Percentiles rank a stretch among this genome's conserved stretches.
Conservation (phyloP, 2,888 invertebrate species). For the Erynnis tages region DNA sequence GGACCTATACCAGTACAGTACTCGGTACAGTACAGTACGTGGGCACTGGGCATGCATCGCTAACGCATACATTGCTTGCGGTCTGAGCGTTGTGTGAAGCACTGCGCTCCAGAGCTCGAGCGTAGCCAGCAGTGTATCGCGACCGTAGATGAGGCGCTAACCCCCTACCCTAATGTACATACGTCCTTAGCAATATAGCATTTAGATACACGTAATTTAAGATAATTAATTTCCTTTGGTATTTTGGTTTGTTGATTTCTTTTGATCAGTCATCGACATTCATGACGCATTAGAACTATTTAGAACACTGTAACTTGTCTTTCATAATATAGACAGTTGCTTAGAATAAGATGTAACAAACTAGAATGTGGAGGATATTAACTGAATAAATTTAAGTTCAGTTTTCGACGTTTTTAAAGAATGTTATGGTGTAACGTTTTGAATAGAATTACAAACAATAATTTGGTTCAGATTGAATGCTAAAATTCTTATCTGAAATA, state of each 20-base stretch:
- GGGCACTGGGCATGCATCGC: constrained; percentile 18
- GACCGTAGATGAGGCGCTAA: constrained; percentile 17
- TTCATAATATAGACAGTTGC: constrained; percentile 9
- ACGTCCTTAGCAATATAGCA: constrained; percentile 29
- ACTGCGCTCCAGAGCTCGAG: constrained; percentile 4
- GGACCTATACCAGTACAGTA: constrained; percentile 11
- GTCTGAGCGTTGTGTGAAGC: constrained; percentile 32
- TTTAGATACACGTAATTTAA: constrained; percentile 28
- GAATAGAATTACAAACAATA: background rate
- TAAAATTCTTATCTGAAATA: too few relatives aligned
- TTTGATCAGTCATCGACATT: constrained; percentile 27
- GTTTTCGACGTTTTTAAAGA: background rate
- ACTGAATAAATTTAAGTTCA: background rate
- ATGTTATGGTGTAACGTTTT: too few relatives aligned
- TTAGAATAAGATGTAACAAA: constrained; percentile 9
- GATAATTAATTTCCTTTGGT: constrained; percentile 33
- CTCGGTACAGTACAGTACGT: constrained; percentile 10
- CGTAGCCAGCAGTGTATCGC: constrained; percentile 11
- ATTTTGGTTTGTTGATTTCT: constrained; percentile 31
- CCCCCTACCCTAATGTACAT: constrained; percentile 8
- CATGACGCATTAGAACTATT: constrained; percentile 25
- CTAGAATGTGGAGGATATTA: background rate
- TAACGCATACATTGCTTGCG: constrained; percentile 50
- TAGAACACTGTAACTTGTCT: constrained; percentile 6
- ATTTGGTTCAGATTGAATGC: background rate